A percentile compares a stretch with the other conserved stretches of the same genome.
These are phyloP conservation scores for Galleria mellonella DNA, from an alignment of 1,140 invertebrate genomes.

Conservation along the genomic window DNA sequence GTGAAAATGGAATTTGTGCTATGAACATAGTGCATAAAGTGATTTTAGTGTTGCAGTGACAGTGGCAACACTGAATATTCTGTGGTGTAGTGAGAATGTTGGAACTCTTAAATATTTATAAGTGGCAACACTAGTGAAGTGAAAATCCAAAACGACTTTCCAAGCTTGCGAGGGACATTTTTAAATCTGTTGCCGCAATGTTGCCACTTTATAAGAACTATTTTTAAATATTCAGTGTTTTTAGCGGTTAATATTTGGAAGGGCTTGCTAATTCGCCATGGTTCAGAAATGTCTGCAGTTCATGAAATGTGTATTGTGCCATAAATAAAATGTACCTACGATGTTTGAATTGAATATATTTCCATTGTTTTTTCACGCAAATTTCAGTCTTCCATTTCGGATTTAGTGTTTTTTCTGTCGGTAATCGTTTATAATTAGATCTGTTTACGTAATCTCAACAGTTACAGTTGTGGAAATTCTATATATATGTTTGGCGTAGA, in stretches of 20 bases:
- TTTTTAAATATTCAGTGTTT: constrained; percentile 6
- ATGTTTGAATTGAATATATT: constrained; percentile 3
- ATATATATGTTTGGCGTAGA: constrained; percentile 5
- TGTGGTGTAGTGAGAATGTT: no score
- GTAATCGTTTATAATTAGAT: constrained; percentile 1
- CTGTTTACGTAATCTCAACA: constrained; percentile 2
- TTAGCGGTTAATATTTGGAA: constrained; percentile 1
- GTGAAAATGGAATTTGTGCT: no score
- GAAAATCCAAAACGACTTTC: not conserved
- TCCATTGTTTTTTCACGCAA: not conserved
- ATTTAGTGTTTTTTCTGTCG: not conserved
- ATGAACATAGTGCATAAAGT: no score
- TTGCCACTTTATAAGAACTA: constrained; percentile 9
- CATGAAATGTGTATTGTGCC: no score
- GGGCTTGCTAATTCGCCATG: constrained; percentile 8
- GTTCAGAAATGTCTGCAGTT: not conserved
- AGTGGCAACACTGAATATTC: no score
- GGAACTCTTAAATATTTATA: not conserved
- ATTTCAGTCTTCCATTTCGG: constrained; percentile 5
- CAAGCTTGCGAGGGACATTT: no score
- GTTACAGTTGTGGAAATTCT: constrained; percentile 4
- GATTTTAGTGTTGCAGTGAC: no score
- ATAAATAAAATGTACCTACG: constrained; percentile 1
- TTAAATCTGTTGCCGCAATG: constrained; percentile 1
- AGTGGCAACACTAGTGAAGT: not conserved